phyloP scores from a whole-genome alignment of 2,888 invertebrate species.

The Druceiella hillmani region DNA sequence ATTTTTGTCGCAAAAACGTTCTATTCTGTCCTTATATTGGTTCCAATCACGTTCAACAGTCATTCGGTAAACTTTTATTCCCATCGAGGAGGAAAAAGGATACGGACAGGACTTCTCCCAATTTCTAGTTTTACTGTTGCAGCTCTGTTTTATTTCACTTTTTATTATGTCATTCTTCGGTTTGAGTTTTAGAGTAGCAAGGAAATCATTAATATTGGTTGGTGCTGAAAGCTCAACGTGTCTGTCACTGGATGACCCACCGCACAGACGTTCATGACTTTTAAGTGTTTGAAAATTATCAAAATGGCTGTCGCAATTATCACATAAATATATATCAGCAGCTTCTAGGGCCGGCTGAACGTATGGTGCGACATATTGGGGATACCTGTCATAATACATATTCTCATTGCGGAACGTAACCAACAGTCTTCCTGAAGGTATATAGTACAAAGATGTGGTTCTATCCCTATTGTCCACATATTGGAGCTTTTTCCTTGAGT shows the following conservation, averaged over 20 bases:
- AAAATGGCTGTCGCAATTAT: constrained; percentile 70
- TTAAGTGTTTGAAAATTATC: constrained; percentile 42
- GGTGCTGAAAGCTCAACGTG: constrained; percentile 33
- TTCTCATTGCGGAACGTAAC: constrained; percentile 75
- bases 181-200: constrained; percentile 38
- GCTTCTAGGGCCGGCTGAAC: constrained; percentile 52
- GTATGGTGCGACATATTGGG: constrained; percentile 41
- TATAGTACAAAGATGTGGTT: constrained; percentile 65
- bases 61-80: constrained; percentile 36
- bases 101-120: constrained; percentile 41
- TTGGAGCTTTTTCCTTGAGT: constrained; percentile 57
- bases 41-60: constrained; percentile 34
- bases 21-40: constrained; percentile 39
- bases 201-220: no score
- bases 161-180: constrained; percentile 28
- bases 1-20: constrained; percentile 43
- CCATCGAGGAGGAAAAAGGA: constrained; percentile 48
- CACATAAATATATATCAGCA: constrained; percentile 67
- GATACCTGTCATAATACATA: constrained; percentile 47
- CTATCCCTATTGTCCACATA: constrained; percentile 69
- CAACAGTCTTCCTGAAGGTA: constrained; percentile 57
- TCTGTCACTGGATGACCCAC: constrained; percentile 28
- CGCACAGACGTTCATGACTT: constrained; percentile 44
- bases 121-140: no score
- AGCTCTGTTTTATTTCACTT: no score